Percentiles rank a stretch among this genome's conserved stretches.
phyloP scores from a whole-genome alignment of 2,888 invertebrate genomes.

The Callyntrura guangdongensis region DNA sequence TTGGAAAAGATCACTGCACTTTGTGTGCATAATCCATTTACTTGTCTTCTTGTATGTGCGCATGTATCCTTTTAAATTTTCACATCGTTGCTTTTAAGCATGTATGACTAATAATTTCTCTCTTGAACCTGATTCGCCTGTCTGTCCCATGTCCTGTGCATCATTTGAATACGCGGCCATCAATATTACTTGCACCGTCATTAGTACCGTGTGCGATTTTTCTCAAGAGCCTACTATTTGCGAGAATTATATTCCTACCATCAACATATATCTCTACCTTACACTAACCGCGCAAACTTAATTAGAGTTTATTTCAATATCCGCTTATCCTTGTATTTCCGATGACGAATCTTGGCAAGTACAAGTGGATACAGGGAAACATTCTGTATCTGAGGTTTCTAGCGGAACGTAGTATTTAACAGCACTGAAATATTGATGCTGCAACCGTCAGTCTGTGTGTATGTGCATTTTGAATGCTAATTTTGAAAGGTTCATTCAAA shows the following conservation, averaged over 20 bases:
- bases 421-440: too few relatives aligned
- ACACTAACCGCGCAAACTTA: neutral
- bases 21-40: constrained; percentile 16
- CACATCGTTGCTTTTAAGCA: constrained; percentile 10
- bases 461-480: too few relatives aligned
- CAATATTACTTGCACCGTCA: constrained; percentile 29
- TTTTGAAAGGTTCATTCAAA: too few relatives aligned
- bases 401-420: too few relatives aligned
- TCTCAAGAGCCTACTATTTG: neutral
- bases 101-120: constrained; percentile 50
- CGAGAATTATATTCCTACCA: neutral
- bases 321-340: too few relatives aligned
- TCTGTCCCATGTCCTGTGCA: constrained; percentile 49
- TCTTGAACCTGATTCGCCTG: constrained; percentile 27
- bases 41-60: neutral
- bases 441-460: too few relatives aligned
- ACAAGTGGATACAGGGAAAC: too few relatives aligned
- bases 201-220: constrained; percentile 21
- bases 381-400: too few relatives aligned
- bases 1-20: constrained; percentile 45
- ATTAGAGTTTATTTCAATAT: neutral
- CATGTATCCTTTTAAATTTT: neutral
- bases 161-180: constrained; percentile 18
- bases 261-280: too few relatives aligned
- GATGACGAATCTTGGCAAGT: neutral